Conservation (phyloP, 2,113 vertebrate genomes). For the Azemiops feae region DNA sequence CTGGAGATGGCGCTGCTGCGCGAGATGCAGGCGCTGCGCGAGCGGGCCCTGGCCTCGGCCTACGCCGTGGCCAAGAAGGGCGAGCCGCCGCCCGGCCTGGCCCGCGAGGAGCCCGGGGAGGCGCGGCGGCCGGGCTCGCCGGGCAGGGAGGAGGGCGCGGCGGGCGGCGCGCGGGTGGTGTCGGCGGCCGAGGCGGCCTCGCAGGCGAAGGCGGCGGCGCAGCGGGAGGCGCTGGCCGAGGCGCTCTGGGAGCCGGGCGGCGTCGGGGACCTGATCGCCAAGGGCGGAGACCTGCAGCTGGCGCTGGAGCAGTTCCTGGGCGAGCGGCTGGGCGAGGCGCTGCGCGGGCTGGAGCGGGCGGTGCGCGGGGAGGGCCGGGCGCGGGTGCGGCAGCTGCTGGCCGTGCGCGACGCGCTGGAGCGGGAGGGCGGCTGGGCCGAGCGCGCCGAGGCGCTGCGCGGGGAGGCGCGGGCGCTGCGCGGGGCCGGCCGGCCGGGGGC, state of each 20-base stretch:
- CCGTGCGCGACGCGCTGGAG: neutral
- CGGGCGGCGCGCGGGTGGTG: neutral
- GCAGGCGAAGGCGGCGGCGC: neutral
- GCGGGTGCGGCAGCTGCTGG: neutral
- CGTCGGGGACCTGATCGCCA: neutral
- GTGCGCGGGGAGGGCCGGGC: neutral
- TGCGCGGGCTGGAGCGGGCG: neutral
- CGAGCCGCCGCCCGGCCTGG: neutral
- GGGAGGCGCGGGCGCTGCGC: neutral
- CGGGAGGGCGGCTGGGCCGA: neutral
- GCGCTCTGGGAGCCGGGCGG: neutral
- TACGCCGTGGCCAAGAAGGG: neutral
- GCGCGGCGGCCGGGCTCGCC: no score
- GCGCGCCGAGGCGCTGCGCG: neutral
- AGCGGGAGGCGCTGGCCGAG: neutral
- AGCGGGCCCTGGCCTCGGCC: neutral
- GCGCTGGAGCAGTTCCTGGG: neutral
- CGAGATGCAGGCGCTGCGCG: neutral
- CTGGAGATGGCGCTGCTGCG: neutral
- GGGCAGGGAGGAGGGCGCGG: no score
- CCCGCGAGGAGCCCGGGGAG: no score
- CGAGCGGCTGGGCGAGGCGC: neutral
- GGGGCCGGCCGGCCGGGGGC: neutral
- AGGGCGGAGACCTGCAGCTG: neutral
- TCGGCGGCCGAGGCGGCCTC: neutral